Base-by-base conservation (phyloP, 2,888 invertebrate genomes). In the Meiosimyza platycephala region DNA sequence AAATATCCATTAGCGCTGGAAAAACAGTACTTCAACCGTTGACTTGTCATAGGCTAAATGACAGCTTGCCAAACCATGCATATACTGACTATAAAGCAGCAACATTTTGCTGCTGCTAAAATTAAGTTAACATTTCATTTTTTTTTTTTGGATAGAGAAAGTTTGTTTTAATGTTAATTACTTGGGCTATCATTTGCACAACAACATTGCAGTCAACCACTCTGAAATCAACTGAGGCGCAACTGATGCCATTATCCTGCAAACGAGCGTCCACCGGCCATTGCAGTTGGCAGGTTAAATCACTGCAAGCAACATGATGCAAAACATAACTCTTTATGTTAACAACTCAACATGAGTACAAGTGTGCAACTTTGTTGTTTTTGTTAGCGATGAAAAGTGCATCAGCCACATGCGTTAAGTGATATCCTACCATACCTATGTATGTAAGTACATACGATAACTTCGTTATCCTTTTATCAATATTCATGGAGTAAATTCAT, bases 1-100 rank as follows among this genome's bases (percentile, higher is more conserved):
- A 79, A 78, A 80, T 78, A 77, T 81, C 79, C 80, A 80, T 81
- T 81, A 80, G 79, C 76, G 76, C 74, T 78, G 77, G 74, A 75
- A 48, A 59, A 54, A 33, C 22, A 11, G 59, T 4, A 6, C n/a
- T 3, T 40, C 60, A 22, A 12, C 60, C 13, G 22, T 5, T 28
- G 40, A 60, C 4, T 4, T 13, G 15, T 22, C 22, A 60, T 60
- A 15, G n/a, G 4, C 28, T 33, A 11, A 33, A 15, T 28, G 13
- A 33, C 60, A 15, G 60, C 60, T 40, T 40, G 50, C 13, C 51
- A 7, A 22, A 1, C 50, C 50, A 6, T 18, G 16, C n/a, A 40
- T 40, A 40, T 9, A 67, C 54, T 48, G 52, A 54, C 55, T 71
- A 50, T 66, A 68, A 62, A 60, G 60, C 78, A 78, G 75, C 78